Evolutionary conservation across 1,140 invertebrate genomes (phyloP).

Genomic region (Drosophila quadrilineata): DNA sequence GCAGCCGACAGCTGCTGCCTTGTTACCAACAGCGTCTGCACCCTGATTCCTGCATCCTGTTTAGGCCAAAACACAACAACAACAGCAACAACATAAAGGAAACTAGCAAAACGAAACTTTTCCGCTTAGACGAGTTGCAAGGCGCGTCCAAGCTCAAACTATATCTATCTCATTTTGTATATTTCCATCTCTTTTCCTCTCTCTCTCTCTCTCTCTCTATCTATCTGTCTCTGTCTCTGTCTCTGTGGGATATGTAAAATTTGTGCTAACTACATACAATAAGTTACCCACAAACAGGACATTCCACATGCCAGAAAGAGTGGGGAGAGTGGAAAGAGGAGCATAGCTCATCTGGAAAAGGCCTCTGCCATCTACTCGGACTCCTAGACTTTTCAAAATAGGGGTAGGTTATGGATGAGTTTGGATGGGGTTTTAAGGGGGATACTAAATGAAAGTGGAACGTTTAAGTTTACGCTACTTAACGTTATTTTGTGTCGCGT

Average conservation of each 20-base stretch:
- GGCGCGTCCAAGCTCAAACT: background rate
- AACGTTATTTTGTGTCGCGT: slow-evolving; percentile 50
- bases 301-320: background rate
- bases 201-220: no score
- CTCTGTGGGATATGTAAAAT: slow-evolving; percentile 49
- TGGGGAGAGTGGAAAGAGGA: background rate
- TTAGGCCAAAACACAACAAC: slow-evolving; percentile 3
- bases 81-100: background rate
- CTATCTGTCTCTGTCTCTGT: background rate
- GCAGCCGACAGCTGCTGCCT: no score
- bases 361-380: no score
- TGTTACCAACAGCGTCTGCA: no score
- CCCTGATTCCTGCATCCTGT: slow-evolving; percentile 10
- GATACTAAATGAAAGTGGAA: no score
- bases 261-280: slow-evolving; percentile 56
- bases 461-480: slow-evolving; percentile 66
- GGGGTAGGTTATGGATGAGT: no score
- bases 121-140: slow-evolving; percentile 29
- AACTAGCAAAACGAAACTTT: slow-evolving; percentile 32
- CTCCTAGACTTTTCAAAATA: no score
- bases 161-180: background rate
- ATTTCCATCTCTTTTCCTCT: slow-evolving; percentile 5
- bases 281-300: slow-evolving; percentile 23
- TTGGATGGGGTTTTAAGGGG: no score
- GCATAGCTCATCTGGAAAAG: no score